These are phyloP conservation scores for Anaspis maculata DNA, from an alignment of 2,888 invertebrate genomes.

Conservation along the genomic window DNA sequence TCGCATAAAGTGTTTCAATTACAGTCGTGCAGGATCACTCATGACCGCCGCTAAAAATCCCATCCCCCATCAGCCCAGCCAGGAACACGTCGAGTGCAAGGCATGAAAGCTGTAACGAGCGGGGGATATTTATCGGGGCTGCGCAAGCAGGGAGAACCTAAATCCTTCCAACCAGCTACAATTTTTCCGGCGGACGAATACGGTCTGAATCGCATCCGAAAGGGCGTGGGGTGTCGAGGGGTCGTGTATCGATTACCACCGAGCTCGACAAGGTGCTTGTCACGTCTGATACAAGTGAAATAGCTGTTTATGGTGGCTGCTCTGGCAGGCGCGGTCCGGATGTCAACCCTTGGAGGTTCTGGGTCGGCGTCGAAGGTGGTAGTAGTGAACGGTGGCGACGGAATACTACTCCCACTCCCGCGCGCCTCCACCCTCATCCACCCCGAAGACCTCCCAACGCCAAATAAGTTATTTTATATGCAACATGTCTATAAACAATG, in stretches of 20 bases:
- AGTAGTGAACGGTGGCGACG: too few species aligned
- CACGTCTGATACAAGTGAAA: constrained; percentile 43
- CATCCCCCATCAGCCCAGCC: not conserved
- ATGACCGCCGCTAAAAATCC: not conserved
- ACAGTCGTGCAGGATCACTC: constrained; percentile 1
- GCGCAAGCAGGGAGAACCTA: constrained; percentile 17
- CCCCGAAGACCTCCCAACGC: too few species aligned
- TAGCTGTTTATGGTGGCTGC: constrained; percentile 40
- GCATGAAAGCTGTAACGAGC: constrained; percentile 2
- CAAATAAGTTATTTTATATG: constrained; percentile 11
- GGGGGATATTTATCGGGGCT: constrained; percentile 13
- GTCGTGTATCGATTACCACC: constrained; percentile 40
- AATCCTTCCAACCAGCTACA: constrained; percentile 29
- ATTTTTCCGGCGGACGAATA: constrained; percentile 34
- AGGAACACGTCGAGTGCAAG: not conserved
- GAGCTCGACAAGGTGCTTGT: constrained; percentile 42
- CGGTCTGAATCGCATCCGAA: constrained; percentile 27
- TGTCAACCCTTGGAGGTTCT: constrained; percentile 18
- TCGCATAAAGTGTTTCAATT: constrained; percentile 2
- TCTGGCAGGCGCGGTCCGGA: constrained; percentile 25
- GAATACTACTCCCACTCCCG: constrained; percentile 2
- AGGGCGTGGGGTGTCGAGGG: constrained; percentile 21
- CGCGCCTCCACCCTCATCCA: not conserved
- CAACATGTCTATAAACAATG: too few species aligned
- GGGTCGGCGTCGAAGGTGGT: constrained; percentile 8